phyloP scores from a whole-genome alignment of 2,113 vertebrate genomes.

The Gorilla gorilla region DNA sequence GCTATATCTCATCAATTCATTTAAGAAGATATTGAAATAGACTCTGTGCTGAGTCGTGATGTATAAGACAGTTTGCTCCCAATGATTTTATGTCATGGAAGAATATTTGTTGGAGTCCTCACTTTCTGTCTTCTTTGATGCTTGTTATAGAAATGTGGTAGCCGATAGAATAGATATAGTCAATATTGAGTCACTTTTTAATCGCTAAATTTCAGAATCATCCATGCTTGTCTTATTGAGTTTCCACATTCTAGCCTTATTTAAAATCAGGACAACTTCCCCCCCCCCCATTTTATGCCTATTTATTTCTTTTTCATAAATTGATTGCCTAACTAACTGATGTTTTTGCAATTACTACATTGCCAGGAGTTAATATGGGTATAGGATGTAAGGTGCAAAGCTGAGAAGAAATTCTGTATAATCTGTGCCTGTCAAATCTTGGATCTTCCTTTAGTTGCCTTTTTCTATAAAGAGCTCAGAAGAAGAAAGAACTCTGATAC shows the following conservation, averaged over 20 bases:
- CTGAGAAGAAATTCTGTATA: constrained; percentile 1
- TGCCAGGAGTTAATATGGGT: not conserved
- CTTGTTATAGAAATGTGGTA: not conserved
- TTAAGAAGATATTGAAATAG: not conserved
- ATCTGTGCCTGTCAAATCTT: not conserved
- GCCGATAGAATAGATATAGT: not conserved
- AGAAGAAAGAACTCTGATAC: not conserved
- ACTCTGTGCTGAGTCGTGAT: not conserved
- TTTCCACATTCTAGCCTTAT: not conserved
- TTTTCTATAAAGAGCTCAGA: not conserved
- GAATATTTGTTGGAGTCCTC: not conserved
- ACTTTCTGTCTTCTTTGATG: not conserved
- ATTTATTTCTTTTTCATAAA: not conserved
- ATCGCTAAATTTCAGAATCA: not conserved
- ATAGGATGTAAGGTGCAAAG: not conserved
- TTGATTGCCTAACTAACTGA: not conserved
- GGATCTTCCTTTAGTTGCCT: not conserved
- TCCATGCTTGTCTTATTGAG: not conserved
- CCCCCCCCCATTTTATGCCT: not conserved
- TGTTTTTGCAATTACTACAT: not conserved
- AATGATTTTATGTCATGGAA: not conserved
- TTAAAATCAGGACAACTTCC: not conserved
- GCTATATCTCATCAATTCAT: not conserved
- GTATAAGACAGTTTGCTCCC: not conserved
- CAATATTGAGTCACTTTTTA: not conserved